Conservation (phyloP, 2,888 invertebrate genomes). For the Fragum whitleyi region DNA sequence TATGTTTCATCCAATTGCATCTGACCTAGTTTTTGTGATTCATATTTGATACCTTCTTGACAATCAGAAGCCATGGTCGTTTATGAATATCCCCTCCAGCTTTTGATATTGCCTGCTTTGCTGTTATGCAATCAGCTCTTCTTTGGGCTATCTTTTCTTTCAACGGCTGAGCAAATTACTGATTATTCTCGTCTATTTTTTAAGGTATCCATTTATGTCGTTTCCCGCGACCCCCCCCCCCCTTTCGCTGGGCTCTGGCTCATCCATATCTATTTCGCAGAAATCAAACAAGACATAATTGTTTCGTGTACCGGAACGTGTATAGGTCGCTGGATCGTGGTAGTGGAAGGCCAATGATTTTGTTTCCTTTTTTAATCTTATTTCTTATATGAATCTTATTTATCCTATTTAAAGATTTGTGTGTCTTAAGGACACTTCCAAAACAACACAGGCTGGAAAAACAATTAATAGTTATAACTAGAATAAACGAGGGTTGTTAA, state of each 20-base stretch:
- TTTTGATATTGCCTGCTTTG: background rate
- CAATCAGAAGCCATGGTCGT: constrained; percentile 14
- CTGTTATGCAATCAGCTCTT: constrained; percentile 5
- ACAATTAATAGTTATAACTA: no score
- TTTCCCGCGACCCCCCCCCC: background rate
- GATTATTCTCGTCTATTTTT: background rate
- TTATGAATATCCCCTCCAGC: constrained; percentile 18
- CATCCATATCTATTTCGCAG: background rate
- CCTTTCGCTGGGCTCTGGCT: background rate
- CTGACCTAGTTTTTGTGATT: constrained; percentile 27
- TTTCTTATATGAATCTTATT: no score
- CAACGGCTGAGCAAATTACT: background rate
- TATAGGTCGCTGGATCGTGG: no score
- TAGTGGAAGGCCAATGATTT: no score
- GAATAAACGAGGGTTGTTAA: no score
- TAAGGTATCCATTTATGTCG: background rate
- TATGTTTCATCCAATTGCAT: no score
- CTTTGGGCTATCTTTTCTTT: background rate
- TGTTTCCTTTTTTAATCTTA: no score
- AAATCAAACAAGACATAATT: no score
- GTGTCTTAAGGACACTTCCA: no score
- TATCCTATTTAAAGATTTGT: no score
- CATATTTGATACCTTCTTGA: constrained; percentile 13
- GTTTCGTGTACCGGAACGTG: no score
- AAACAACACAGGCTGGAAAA: no score